These are phyloP conservation scores for Elysia crispata DNA, from an alignment of 2,888 invertebrate species.

Conservation along the genomic window DNA sequence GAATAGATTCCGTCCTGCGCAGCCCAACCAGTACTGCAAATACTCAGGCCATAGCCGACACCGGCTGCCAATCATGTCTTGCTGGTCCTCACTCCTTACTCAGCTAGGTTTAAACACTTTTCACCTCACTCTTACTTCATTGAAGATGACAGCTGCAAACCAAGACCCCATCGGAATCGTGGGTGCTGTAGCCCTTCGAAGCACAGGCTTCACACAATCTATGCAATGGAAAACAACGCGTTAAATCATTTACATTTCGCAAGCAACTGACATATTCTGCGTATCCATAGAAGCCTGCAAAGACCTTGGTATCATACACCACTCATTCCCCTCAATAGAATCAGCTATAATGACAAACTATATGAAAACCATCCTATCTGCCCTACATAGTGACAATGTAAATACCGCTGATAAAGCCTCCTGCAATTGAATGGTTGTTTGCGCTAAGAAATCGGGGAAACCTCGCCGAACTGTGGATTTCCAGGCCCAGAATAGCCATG, in stretches of 20 bases:
- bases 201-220: not conserved
- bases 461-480: constrained; percentile 60
- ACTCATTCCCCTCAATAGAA: constrained; percentile 56
- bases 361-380: constrained; percentile 27
- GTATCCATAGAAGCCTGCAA: not conserved
- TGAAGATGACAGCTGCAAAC: not conserved
- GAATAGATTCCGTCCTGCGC: too few relatives aligned
- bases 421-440: constrained; percentile 58
- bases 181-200: not conserved
- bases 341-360: constrained; percentile 59
- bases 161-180: not conserved
- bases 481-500: constrained; percentile 58
- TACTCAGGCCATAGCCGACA: too few relatives aligned
- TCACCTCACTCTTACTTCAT: not conserved
- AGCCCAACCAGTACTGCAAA: too few relatives aligned
- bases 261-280: not conserved
- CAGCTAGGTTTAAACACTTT: not conserved
- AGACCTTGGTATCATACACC: constrained; percentile 26
- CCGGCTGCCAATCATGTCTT: not conserved
- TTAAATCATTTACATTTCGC: not conserved
- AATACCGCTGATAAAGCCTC: constrained; percentile 57
- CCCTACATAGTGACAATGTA: too few relatives aligned
- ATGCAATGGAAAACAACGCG: not conserved
- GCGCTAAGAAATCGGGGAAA: constrained; percentile 54
- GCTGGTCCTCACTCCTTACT: not conserved